These are phyloP conservation scores for Aphrophora alni DNA, from an alignment of 2,888 invertebrate species.

Conservation along the genomic window DNA sequence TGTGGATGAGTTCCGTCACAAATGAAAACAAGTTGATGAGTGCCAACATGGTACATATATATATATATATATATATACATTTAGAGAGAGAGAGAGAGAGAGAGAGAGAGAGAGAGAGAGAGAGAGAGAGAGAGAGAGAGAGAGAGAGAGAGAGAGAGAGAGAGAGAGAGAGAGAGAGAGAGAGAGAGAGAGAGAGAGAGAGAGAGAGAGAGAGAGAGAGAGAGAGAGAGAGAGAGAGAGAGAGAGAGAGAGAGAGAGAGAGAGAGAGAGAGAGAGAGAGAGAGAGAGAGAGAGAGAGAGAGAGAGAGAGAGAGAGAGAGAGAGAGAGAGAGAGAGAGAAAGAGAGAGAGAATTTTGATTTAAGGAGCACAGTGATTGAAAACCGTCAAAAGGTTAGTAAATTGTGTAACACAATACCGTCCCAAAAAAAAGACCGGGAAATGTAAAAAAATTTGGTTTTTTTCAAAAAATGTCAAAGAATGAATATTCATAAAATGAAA, in stretches of 20 bases:
- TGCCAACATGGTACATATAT: too few species aligned
- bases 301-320: neutral
- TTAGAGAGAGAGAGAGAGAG: too few species aligned
- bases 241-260: neutral
- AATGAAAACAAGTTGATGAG: too few species aligned
- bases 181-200: neutral
- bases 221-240: neutral
- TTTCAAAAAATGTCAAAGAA: too few species aligned
- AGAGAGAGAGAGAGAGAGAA: neutral
- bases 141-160: neutral
- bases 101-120: neutral
- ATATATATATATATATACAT: too few species aligned
- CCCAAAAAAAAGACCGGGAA: too few species aligned
- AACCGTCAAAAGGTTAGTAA: too few species aligned
- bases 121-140: neutral
- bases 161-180: neutral
- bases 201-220: neutral
- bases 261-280: neutral
- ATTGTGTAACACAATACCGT: too few species aligned
- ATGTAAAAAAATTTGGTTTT: too few species aligned
- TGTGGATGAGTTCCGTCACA: too few species aligned
- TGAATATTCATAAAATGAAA: too few species aligned
- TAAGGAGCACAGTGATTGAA: too few species aligned
- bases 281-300: neutral
- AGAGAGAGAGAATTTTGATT: neutral